Evolutionary conservation across 1,140 invertebrate genomes (phyloP), one percentile per base, ranked within the genome.

Genomic region (Megalonaias nervosa): DNA sequence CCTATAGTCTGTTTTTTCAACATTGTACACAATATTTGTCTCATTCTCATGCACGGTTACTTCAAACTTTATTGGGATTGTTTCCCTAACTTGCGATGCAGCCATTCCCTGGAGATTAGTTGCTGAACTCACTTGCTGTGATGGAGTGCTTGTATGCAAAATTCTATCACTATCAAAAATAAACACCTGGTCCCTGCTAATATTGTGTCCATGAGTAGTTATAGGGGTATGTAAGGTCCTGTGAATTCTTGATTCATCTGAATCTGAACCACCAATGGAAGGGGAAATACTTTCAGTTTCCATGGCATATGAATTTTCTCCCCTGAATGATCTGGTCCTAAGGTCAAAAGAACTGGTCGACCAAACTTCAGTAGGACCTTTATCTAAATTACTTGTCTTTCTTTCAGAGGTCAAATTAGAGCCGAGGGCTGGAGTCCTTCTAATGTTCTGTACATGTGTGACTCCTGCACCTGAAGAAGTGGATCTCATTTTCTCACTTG

Each of bases 1-100:
- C 71, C 81, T 87, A 73, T 86, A 86, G 67, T 88, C 85, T 55
- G 84, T 85, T 31, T 81, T 85, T 55, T 86, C 84, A 60, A 88
- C 83, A 84, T 87, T 88, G 64, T 88, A 88, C 23, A 79, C 60
- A 61, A 88, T 80, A 67, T 85, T 85, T 16, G 84, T 85, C 68
- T 85, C 81, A 61, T 85, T 81, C 75, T 85, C 81, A 75, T 86
- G 85, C 14, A 88, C 76, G 55, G 84, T 88, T 16, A 88, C 85
- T 74, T 85, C 80, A 77, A 83, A 86, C 67, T 70, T 76, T 3
- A 86, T 77, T 17, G 82, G 79, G 31, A 62, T 60, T 19, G 62
- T 69, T 48, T 48, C 38, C 38, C 38, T 48, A 48, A 48, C 11
- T 48, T 48, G 38, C 0, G 38, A 48, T 48, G 38, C 38, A 48